A percentile compares a stretch with the other conserved stretches of the same genome.
Evolutionary conservation across 2,797 vertebrate genomes (phyloP).

Genomic region (Microctenopoma lineatum): DNA sequence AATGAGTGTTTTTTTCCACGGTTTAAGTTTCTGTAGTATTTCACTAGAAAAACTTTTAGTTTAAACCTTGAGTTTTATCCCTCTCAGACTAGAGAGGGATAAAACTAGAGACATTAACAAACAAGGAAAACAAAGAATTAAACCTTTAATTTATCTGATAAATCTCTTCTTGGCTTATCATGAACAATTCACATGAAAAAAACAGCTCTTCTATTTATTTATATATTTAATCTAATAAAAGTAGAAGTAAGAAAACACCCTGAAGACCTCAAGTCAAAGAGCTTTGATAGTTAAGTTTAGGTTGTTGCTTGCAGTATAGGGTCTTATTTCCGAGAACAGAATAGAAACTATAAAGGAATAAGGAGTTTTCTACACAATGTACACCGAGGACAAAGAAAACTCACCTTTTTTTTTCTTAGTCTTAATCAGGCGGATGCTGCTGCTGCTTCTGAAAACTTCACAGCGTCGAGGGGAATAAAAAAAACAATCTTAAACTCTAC

Average conservation of each 20-base stretch:
- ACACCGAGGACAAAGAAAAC: conserved; percentile 23
- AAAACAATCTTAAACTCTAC: conserved; percentile 11
- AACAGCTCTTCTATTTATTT: neutral
- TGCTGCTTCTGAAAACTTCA: conserved; percentile 33
- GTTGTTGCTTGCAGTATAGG: neutral
- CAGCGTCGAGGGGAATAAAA: neutral
- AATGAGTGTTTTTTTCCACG: conserved; percentile 35
- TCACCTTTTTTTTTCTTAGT: conserved; percentile 57
- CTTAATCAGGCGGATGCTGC: conserved; percentile 52
- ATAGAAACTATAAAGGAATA: neutral
- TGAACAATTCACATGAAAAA: neutral
- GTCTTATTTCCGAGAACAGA: neutral
- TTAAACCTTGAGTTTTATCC: neutral
- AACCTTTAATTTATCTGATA: neutral
- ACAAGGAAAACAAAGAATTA: neutral
- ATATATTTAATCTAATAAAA: neutral
- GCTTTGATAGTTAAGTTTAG: neutral
- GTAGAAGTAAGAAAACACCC: neutral
- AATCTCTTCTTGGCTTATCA: neutral
- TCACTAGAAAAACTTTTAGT: neutral
- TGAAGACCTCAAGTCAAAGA: neutral
- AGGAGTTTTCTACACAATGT: neutral
- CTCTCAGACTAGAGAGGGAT: neutral
- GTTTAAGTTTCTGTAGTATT: neutral
- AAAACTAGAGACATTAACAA: neutral